Evolutionary conservation across 1,140 invertebrate species (phyloP).

Genomic region (Lepidurus arcticus): DNA sequence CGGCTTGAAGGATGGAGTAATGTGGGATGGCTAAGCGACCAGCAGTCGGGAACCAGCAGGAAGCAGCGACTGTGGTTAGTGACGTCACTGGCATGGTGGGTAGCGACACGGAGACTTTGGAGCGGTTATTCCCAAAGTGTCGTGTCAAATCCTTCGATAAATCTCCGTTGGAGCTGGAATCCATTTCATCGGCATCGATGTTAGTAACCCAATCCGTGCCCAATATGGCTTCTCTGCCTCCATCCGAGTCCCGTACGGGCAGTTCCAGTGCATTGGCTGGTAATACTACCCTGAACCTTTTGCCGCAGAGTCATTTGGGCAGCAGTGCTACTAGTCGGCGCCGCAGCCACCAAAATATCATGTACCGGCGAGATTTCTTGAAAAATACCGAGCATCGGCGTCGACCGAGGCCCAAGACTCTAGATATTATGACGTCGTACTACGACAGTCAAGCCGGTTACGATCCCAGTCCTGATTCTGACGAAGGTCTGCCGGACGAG

Average conservation of each 20-base stretch:
- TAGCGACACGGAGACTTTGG: constrained; percentile 20
- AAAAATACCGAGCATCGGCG: constrained; percentile 10
- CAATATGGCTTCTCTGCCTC: not conserved
- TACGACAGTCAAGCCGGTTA: constrained; percentile 30
- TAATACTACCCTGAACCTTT: not conserved
- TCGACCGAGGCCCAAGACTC: constrained; percentile 27
- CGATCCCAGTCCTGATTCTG: constrained; percentile 32
- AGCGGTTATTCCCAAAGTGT: constrained; percentile 31
- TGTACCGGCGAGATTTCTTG: constrained; percentile 28
- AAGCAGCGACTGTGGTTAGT: not conserved
- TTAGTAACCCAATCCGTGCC: not conserved
- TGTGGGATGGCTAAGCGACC: not conserved
- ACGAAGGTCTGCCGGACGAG: constrained; percentile 28
- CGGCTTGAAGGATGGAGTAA: not conserved
- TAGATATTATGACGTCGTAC: constrained; percentile 27
- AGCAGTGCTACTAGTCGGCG: constrained; percentile 1
- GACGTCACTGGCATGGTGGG: not conserved
- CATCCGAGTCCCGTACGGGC: not conserved
- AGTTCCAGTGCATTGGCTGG: not conserved
- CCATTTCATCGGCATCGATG: not conserved
- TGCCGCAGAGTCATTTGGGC: not conserved
- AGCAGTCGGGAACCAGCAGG: not conserved
- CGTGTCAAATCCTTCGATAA: constrained; percentile 18
- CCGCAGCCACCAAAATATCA: constrained; percentile 12
- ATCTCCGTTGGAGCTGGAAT: not conserved